phyloP scores from a whole-genome alignment of 2,113 vertebrate genomes.

The Mus musculus region GRCm39 chr14:76661501-76662000 shows the following conservation, averaged over 20 bases:
- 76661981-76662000: background rate
- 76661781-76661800: background rate
- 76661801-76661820: background rate
- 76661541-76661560: background rate
- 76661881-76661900: background rate
- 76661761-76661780: background rate
- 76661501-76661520: background rate
- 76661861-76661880: background rate
- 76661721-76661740: conserved; percentile 36
- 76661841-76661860: background rate
- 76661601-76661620: conserved; percentile 13
- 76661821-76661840: background rate
- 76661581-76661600: conserved; percentile 13
- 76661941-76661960: conserved; percentile 36
- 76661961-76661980: background rate
- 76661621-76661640: background rate
- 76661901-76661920: background rate
- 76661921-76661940: conserved; percentile 12
- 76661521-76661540: background rate
- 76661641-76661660: background rate
- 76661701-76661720: background rate
- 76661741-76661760: background rate
- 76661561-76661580: background rate
- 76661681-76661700: conserved; percentile 45
- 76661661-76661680: conserved; percentile 52